Evolutionary conservation across 2,888 invertebrate genomes (phyloP).

Genomic region (Cheilosia vulpina): DNA sequence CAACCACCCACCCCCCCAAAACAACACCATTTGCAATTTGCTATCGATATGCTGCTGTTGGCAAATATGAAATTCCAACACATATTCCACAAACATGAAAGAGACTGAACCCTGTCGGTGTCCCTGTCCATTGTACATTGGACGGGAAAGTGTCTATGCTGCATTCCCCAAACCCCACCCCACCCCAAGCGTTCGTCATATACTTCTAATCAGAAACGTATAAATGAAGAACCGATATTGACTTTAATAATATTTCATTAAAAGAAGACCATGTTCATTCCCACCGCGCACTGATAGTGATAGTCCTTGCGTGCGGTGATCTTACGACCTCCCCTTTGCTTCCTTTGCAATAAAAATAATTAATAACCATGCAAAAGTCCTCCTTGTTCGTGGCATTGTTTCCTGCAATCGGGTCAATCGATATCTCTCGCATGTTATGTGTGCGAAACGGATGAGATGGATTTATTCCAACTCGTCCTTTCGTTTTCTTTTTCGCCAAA

Average conservation of each 20-base stretch:
- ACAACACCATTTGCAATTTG: slow-evolving; percentile 70
- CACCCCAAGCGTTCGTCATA: background rate
- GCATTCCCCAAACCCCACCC: slow-evolving; percentile 40
- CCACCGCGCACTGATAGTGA: slow-evolving; percentile 7
- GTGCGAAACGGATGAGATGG: slow-evolving; percentile 21
- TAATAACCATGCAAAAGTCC: slow-evolving; percentile 68
- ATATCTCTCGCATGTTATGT: slow-evolving; percentile 55
- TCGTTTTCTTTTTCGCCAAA: slow-evolving; percentile 41
- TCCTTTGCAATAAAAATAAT: slow-evolving; percentile 71
- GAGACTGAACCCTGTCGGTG: slow-evolving; percentile 32
- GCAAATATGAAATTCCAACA: slow-evolving; percentile 73
- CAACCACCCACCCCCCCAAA: slow-evolving; percentile 9
- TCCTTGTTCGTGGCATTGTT: slow-evolving; percentile 37
- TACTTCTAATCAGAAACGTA: slow-evolving; percentile 59
- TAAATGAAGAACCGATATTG: slow-evolving; percentile 61
- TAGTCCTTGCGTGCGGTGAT: slow-evolving; percentile 34
- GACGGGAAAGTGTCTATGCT: slow-evolving; percentile 66
- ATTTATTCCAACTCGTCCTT: slow-evolving; percentile 59
- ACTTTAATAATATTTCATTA: slow-evolving; percentile 70
- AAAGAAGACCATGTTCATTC: slow-evolving; percentile 42
- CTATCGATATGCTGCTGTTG: slow-evolving; percentile 69
- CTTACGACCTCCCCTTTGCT: slow-evolving; percentile 29
- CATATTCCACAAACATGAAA: slow-evolving; percentile 64
- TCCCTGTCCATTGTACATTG: slow-evolving; percentile 1
- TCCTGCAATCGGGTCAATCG: slow-evolving; percentile 71